Percentiles rank a stretch among this genome's conserved stretches.
Conservation (phyloP, 2,113 vertebrate genomes). For the Sterrhoptilus dennistouni region DNA sequence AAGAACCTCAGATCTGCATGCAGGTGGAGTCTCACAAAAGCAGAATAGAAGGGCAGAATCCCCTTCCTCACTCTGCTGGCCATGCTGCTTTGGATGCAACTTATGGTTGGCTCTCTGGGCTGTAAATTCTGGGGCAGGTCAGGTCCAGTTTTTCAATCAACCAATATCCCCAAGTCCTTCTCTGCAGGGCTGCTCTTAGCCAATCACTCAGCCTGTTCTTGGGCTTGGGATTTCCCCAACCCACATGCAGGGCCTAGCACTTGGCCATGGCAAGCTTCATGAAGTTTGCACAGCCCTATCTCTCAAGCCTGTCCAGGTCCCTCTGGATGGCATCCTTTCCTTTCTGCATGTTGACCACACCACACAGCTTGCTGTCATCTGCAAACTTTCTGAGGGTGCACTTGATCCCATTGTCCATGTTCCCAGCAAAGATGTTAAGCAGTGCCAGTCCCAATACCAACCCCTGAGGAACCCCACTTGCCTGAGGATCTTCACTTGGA, state of each 20-base stretch:
- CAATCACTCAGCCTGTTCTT: neutral
- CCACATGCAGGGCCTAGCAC: neutral
- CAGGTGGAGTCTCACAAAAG: neutral
- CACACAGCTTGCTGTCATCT: neutral
- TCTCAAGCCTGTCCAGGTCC: neutral
- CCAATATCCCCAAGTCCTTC: neutral
- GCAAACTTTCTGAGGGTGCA: too few species aligned
- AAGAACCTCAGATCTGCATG: neutral
- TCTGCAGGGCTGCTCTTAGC: neutral
- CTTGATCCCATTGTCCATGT: neutral
- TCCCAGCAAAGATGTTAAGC: neutral
- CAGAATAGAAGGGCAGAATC: neutral
- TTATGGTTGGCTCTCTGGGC: neutral
- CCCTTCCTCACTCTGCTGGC: neutral
- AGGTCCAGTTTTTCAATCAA: accelerated
- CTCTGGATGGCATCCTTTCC: neutral
- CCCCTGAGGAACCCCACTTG: neutral
- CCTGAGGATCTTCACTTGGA: neutral
- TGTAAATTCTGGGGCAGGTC: neutral
- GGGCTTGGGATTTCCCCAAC: neutral
- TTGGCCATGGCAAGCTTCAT: neutral
- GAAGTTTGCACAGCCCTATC: neutral
- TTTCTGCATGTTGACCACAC: neutral
- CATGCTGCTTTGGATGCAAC: neutral
- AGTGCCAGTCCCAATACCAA: neutral